phyloP scores from a whole-genome alignment of 1,140 invertebrate genomes.

The Drosophila funebris region DNA sequence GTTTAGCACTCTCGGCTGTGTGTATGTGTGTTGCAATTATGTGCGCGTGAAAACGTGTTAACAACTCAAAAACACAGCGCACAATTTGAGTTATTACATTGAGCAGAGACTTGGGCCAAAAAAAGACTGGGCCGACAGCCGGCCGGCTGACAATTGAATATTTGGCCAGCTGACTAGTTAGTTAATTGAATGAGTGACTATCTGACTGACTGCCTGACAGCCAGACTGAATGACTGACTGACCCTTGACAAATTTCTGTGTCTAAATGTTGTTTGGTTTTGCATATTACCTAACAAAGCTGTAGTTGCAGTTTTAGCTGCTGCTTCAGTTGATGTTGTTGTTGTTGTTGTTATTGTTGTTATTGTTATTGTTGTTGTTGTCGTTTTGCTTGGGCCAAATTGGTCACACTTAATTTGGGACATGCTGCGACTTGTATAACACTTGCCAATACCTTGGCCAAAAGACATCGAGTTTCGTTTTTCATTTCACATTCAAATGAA shows the following conservation, averaged over 20 bases:
- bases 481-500: conserved; percentile 41
- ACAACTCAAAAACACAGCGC: conserved; percentile 41
- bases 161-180: neutral
- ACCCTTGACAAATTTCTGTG: conserved; percentile 57
- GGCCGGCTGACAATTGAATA: neutral
- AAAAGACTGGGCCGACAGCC: conserved; percentile 4
- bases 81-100: conserved; percentile 37
- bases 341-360: neutral
- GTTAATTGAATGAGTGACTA: neutral
- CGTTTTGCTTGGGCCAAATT: conserved; percentile 42
- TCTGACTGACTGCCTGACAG: neutral
- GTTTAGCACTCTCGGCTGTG: conserved; percentile 5
- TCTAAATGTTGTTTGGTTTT: conserved; percentile 38
- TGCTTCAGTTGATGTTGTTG: neutral
- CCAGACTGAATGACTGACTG: neutral
- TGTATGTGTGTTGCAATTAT: conserved; percentile 42
- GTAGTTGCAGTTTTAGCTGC: neutral
- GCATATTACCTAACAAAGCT: conserved; percentile 40
- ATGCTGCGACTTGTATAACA: conserved; percentile 43
- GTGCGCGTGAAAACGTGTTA: conserved; percentile 51
- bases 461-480: conserved; percentile 14
- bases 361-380: neutral
- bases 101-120: neutral
- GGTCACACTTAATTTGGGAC: conserved; percentile 53
- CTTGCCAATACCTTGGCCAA: conserved; percentile 2